Base-by-base conservation (phyloP, 2,797 vertebrate species). In the Zenarchopterus dispar region DNA sequence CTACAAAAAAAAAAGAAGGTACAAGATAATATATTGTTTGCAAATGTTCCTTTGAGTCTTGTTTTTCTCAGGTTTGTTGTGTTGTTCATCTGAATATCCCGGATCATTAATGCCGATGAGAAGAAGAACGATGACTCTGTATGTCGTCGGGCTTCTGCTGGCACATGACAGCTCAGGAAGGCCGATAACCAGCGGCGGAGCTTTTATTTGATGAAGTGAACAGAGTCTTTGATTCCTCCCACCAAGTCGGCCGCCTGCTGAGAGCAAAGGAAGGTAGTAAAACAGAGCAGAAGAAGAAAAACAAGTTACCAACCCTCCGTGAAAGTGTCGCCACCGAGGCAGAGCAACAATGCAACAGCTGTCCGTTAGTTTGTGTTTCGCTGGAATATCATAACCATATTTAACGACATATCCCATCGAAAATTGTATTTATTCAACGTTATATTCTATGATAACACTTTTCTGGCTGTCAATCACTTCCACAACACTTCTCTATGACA, bases 231-330 rank as follows among this genome's bases (percentile, higher is more conserved):
- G 83, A 84, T 82, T 86, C 73, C 57, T 57, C 56, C 65, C 56
- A 68, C 69, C 77, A 75, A 72, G 45, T 45, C 48, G 54, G 67
- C 6, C 6, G 39, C 87, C 83, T 67, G 87, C 88, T 88, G 89
- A 51, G 86, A 88, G 73, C 49, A 85, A 87, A 85, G 75, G 71
- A 82, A 68, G 77, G 69, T 57, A 78, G 78, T 85, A 89, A 87
- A 90, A 81, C 74, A 67, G 53, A 56, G 26, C 36, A 28, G 61
- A 71, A 62, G 41, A 36, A 56, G 57, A 55, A 59, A 72, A 39
- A 39, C 36, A 39, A 3, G 13, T 1, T 45, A 66, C 23, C 64
- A 36, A 19, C 47, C 52, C 49, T 62, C 48, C 3, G 42, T 51
- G 59, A 70, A 56, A 62, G n/a, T 63, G 33, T 50, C 56, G 74